These are phyloP conservation scores for Tragelaphus buxtoni DNA, from an alignment of 2,113 vertebrate species.

Conservation along the genomic window DNA sequence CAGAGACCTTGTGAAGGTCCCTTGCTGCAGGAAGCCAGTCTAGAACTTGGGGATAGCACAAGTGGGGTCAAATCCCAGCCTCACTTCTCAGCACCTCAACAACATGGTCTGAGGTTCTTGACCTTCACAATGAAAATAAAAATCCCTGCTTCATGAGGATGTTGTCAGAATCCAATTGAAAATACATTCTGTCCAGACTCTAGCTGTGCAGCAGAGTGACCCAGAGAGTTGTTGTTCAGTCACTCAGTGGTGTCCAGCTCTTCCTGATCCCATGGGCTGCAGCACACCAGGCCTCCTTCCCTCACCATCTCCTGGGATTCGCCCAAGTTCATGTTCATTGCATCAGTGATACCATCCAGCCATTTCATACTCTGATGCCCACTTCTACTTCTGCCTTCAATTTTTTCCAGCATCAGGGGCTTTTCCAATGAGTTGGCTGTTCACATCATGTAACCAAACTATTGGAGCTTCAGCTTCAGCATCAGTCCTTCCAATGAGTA, in stretches of 20 bases:
- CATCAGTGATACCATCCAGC: neutral
- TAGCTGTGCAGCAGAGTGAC: neutral
- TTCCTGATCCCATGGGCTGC: neutral
- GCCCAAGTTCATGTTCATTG: neutral
- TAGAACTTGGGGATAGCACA: neutral
- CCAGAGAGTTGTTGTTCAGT: neutral
- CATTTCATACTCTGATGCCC: neutral
- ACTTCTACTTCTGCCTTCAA: neutral
- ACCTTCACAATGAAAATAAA: neutral
- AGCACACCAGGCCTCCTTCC: neutral
- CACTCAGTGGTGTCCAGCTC: neutral
- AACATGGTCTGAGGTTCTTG: neutral
- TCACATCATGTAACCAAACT: neutral
- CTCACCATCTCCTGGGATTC: neutral
- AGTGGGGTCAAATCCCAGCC: neutral
- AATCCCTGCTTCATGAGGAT: neutral
- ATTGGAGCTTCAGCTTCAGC: neutral
- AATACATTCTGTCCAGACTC: neutral
- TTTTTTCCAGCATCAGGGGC: neutral
- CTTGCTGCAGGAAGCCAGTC: neutral
- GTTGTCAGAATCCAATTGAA: neutral
- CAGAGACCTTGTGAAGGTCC: neutral
- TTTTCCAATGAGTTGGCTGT: neutral
- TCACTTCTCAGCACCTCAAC: neutral
- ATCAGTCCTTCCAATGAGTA: neutral